Percentiles rank a stretch among this genome's conserved stretches.
Evolutionary conservation across 1,140 invertebrate genomes (phyloP).

Genomic region (Sycobia sp.): DNA sequence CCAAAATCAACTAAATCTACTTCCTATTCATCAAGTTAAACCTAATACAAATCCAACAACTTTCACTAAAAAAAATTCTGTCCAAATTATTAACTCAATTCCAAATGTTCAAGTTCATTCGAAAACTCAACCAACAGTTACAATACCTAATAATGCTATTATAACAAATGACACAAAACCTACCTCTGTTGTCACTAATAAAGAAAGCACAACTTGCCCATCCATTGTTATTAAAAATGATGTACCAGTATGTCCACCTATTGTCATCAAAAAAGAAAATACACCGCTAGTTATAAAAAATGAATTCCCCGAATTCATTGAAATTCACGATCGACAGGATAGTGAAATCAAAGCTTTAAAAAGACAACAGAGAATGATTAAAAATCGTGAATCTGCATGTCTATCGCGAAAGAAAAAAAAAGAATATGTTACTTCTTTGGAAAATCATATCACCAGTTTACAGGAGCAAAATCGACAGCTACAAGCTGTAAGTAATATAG

Average conservation of each 20-base stretch:
- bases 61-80: conserved; percentile 33
- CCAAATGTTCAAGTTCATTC: conserved; percentile 18
- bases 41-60: conserved; percentile 7
- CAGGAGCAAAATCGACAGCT: conserved; percentile 76
- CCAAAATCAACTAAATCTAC: conserved; percentile 39
- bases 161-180: conserved; percentile 7
- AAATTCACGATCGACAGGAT: conserved; percentile 42
- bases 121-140: conserved; percentile 26
- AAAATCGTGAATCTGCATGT: conserved; percentile 87
- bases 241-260: conserved; percentile 32
- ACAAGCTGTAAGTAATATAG: conserved; percentile 58
- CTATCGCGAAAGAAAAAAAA: conserved; percentile 91
- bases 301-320: conserved; percentile 43
- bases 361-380: conserved; percentile 88
- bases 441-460: conserved; percentile 73
- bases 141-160: conserved; percentile 11
- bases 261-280: conserved; percentile 46
- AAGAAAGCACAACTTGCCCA: conserved; percentile 24
- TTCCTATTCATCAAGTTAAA: conserved; percentile 23
- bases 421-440: conserved; percentile 82
- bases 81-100: conserved; percentile 42
- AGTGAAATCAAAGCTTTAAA: conserved; percentile 69
- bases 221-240: conserved; percentile 43
- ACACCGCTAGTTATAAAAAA: conserved; percentile 53
- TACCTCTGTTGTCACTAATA: conserved; percentile 34